Percentiles rank a stretch among this genome's conserved stretches.
These are phyloP conservation scores for Spodoptera frugiperda DNA, from an alignment of 1,140 invertebrate genomes.

Conservation along the genomic window DNA sequence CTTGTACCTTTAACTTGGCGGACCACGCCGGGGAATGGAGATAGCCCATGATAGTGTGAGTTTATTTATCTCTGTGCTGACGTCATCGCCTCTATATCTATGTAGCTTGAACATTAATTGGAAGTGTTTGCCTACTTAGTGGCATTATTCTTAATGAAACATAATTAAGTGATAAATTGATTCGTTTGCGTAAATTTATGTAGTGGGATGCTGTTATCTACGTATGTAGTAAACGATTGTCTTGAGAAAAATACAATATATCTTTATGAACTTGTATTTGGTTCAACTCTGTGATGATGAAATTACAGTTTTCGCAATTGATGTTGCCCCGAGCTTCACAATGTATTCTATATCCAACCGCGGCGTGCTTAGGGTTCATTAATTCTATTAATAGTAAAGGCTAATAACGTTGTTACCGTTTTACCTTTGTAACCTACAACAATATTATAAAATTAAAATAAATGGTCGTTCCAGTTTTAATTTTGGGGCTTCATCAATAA, in stretches of 20 bases:
- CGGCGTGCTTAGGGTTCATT: not conserved
- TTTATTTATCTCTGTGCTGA: slow-evolving; percentile 10
- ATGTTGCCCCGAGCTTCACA: not conserved
- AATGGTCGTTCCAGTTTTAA: too few relatives aligned
- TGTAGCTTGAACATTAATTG: slow-evolving; percentile 21
- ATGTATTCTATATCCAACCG: not conserved
- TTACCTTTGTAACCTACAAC: too few relatives aligned
- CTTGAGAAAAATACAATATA: not conserved
- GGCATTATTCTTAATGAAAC: slow-evolving; percentile 32
- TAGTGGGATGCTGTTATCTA: slow-evolving; percentile 1
- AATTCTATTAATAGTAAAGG: not conserved
- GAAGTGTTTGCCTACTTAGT: slow-evolving; percentile 29
- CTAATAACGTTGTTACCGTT: too few relatives aligned
- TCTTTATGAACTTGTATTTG: not conserved
- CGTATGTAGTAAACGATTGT: slow-evolving; percentile 4
- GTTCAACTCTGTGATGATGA: not conserved
- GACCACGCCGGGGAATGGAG: slow-evolving; percentile 37
- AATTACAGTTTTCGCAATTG: not conserved
- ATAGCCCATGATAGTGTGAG: slow-evolving; percentile 38
- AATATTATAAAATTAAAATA: too few relatives aligned
- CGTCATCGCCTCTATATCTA: slow-evolving; percentile 25
- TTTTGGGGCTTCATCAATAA: too few relatives aligned
- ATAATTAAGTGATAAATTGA: slow-evolving; percentile 22
- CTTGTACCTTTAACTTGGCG: slow-evolving; percentile 12
- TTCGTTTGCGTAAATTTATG: slow-evolving; percentile 17